Evolutionary conservation across 2,888 invertebrate species (phyloP), one percentile per base, ranked within the genome.

Genomic region (Pammene aurita): DNA sequence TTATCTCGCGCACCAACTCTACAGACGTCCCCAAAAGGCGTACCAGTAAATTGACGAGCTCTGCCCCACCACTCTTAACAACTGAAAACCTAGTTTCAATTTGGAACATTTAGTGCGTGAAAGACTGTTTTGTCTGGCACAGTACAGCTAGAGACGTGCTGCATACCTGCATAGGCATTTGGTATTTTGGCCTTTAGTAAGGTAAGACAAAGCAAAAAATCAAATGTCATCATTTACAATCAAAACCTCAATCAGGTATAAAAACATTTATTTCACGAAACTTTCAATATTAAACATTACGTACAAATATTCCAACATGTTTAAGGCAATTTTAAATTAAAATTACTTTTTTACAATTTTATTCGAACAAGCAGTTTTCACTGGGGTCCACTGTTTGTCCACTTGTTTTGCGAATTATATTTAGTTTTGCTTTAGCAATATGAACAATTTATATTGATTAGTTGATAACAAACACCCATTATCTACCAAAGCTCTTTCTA

Each of bases 261-360:
- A 68, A 63, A 68, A 68, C 68, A 68, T 68, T 68, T 68, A 68
- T 68, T 68, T 52, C 63, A 68, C 50, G 56, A 63, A 57, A 63
- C 58, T 60, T 69, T 56, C 16, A 52, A 52, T 63, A 60, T 65
- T 58, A 65, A 67, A 67, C 64, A 67, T 65, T 66, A 62, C 54
- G 34, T 66, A 70, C 65, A 75, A 66, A 67, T 55, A 67, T 66
- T 70, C 64, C 62, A 73, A 76, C 70, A 75, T 72, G 72, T 73
- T 72, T 76, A 78, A 78, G 78, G 78, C 78, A 74, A 73, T 72
- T 74, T 69, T 66, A 55, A 64, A 54, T 66, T 65, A 65, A 55
- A 64, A 54, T 66, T 65, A 65, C 68, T 50, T 54, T 57, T 57
- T 66, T 65, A 62, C 66, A 56, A 34, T 57, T 57, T 44, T 35